Evolutionary conservation across 2,113 vertebrate genomes (phyloP), one percentile per base, ranked within the genome.

Genomic region (Cinclus mexicanus): DNA sequence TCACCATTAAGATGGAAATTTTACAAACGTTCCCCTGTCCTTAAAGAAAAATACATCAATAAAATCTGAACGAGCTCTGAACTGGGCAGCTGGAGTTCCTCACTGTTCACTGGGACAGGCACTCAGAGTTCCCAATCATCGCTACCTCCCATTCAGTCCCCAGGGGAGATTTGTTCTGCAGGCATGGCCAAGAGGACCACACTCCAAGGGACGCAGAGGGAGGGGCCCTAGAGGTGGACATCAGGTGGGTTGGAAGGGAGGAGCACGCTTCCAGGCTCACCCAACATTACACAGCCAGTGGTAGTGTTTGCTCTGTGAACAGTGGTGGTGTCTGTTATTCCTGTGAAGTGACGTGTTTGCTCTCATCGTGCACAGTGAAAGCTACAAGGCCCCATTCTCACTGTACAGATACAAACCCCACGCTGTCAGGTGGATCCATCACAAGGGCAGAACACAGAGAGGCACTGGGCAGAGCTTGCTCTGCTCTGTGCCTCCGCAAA

Each of bases 71-170:
- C 89, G 52, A 42, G 76, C 76, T 93, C 70, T 80, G 35, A 95
- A 92, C 83, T 28, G 69, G 67, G 37, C 78, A 95, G 64, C 64
- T 95, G 76, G 70, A 95, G 63, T 94, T 95, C 83, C 81, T 96
- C 42, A 11, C 90, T 92, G 82, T 77, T 95, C 18, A 3, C 56
- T 55, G 69, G 59, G 83, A 65, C 23, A 78, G 74, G 60, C 74
- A 71, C 16, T 46, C 29, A 52, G 31, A 90, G 63, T 60, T 94
- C 53, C 63, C 44, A 7, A 0, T 50, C 16, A 7, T 44, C 14
- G 15, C 61, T 85, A 53, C 83, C 85, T 95, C 76, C 86, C 50
- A 18, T 87, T 70, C 64, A 35, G 1, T 60, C 57, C 69, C 50
- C 1, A 0, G 53, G 55, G 76, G 61, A 84, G 49, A 31, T 47